A percentile compares a stretch with the other conserved stretches of the same genome.
Evolutionary conservation across 2,888 invertebrate species (phyloP).

Genomic region (Macrosiphum euphorbiae): DNA sequence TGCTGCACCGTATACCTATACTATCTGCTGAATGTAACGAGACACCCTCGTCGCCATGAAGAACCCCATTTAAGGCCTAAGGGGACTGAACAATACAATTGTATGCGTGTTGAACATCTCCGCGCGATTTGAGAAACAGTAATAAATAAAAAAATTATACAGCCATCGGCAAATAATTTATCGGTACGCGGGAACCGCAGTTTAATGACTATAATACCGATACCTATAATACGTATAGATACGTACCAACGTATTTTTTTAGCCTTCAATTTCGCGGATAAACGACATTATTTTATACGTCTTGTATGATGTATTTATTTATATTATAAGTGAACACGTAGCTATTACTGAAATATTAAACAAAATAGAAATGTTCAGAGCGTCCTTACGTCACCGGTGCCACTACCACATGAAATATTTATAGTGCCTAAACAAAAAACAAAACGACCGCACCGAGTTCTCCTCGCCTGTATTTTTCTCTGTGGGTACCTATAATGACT

Average conservation of each 20-base stretch:
- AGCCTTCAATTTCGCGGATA: neutral
- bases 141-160: neutral
- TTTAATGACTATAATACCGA: neutral
- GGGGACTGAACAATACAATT: neutral
- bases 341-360: neutral
- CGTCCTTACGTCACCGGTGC: neutral
- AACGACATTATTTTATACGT: neutral
- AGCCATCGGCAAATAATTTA: neutral
- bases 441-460: neutral
- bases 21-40: neutral
- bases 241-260: neutral
- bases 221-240: neutral
- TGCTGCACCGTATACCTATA: neutral
- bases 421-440: neutral
- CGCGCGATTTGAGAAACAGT: neutral
- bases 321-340: neutral
- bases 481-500: neutral
- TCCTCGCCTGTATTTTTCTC: constrained; percentile 33
- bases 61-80: neutral
- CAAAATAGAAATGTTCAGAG: neutral
- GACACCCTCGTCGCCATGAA: neutral
- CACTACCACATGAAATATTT: neutral
- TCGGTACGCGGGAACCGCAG: neutral
- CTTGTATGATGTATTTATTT: neutral
- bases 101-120: neutral